These are phyloP conservation scores for Lepeophtheirus salmonis DNA, from an alignment of 1,140 invertebrate species.

Conservation along the genomic window DNA sequence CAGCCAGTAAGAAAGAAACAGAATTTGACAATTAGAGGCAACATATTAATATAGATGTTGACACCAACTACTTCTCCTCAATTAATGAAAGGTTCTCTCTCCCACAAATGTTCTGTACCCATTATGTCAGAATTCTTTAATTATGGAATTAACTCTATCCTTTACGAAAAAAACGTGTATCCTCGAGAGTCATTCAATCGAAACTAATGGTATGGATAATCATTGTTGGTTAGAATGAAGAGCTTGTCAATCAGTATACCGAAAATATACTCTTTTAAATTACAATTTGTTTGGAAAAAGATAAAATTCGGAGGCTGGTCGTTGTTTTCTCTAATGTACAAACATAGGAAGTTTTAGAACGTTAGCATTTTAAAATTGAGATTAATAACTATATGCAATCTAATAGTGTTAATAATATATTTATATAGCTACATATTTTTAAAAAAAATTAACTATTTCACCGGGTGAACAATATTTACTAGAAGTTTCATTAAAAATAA, in stretches of 20 bases:
- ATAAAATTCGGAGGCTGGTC: constrained; percentile 57
- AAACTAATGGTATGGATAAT: constrained; percentile 77
- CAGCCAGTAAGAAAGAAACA: too few relatives aligned
- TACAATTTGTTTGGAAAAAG: constrained; percentile 70
- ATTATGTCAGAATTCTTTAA: constrained; percentile 42
- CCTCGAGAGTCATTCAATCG: constrained; percentile 33
- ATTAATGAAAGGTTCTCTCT: constrained; percentile 26
- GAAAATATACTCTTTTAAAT: constrained; percentile 61
- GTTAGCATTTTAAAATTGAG: constrained; percentile 96
- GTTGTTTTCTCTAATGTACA: constrained; percentile 73
- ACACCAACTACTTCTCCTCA: background rate
- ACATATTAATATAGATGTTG: too few relatives aligned
- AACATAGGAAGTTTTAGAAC: constrained; percentile 76
- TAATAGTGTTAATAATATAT: too few relatives aligned
- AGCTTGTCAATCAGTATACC: constrained; percentile 70
- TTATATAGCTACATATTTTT: too few relatives aligned
- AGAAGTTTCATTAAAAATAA: too few relatives aligned
- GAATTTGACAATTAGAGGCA: too few relatives aligned
- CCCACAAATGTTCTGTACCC: constrained; percentile 37
- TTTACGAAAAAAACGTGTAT: constrained; percentile 92
- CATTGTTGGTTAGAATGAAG: constrained; percentile 67
- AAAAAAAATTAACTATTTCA: too few relatives aligned
- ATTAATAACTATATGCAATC: too few relatives aligned
- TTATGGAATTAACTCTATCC: constrained; percentile 87
- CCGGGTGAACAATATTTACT: too few relatives aligned